Evolutionary conservation across 2,113 vertebrate genomes (phyloP).

Genomic region (Aphelocoma coerulescens): DNA sequence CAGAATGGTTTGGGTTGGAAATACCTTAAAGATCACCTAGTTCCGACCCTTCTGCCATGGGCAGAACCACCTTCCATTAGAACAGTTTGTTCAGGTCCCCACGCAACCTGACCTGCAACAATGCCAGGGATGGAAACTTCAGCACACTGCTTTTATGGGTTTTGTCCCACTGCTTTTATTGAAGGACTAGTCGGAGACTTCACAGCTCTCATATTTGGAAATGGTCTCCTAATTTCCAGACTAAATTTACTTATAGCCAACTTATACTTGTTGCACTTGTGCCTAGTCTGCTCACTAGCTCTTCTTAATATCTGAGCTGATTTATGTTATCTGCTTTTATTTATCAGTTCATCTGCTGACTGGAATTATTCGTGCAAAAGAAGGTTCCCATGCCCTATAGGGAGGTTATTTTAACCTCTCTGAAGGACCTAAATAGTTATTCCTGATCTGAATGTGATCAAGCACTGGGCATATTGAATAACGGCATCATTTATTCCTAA

Average conservation of each 20-base stretch:
- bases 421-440: not conserved
- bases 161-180: not conserved
- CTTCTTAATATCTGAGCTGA: not conserved
- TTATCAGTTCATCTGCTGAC: not conserved
- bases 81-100: not conserved
- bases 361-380: not conserved
- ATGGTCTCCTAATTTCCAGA: not conserved
- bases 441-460: not conserved
- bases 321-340: not conserved
- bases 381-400: not conserved
- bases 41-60: not conserved
- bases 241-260: not conserved
- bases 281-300: not conserved
- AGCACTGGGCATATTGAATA: not conserved
- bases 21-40: not conserved
- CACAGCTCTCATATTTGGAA: not conserved
- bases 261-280: not conserved
- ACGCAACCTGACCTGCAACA: not conserved
- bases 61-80: not conserved
- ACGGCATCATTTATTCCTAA: not conserved
- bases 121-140: not conserved
- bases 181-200: not conserved
- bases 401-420: not conserved
- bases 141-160: not conserved
- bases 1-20: not conserved